phyloP scores from a whole-genome alignment of 1,140 invertebrate genomes.

The Spodoptera litura region DNA sequence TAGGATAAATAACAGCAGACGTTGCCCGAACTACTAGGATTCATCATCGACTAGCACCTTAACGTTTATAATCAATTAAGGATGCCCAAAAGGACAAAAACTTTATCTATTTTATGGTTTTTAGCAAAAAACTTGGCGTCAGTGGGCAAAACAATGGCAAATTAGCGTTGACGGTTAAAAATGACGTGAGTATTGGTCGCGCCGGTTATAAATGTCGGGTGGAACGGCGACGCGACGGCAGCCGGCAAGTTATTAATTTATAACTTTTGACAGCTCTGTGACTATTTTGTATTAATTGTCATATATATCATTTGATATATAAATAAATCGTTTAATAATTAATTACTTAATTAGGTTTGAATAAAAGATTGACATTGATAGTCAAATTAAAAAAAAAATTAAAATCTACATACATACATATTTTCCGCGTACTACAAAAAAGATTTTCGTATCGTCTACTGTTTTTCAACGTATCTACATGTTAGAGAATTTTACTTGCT shows the following conservation, averaged over 20 bases:
- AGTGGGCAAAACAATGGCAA: constrained; percentile 83
- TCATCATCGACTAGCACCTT: constrained; percentile 54
- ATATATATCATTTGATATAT: too few species aligned
- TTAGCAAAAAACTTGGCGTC: constrained; percentile 82
- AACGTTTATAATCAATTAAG: constrained; percentile 80
- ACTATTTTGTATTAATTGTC: constrained; percentile 21
- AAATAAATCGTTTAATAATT: neutral
- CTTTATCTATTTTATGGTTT: constrained; percentile 85
- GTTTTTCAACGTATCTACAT: too few species aligned
- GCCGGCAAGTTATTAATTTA: constrained; percentile 33
- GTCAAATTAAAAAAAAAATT: neutral
- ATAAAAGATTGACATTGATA: neutral
- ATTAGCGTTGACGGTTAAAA: constrained; percentile 85
- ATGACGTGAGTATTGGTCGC: constrained; percentile 77
- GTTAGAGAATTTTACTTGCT: too few species aligned
- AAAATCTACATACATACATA: too few species aligned
- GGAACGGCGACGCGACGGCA: constrained; percentile 59
- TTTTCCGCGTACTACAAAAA: too few species aligned
- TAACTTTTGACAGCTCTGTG: constrained; percentile 30
- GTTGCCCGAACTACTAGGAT: constrained; percentile 2
- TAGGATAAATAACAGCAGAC: constrained; percentile 43
- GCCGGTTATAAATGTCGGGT: constrained; percentile 72
- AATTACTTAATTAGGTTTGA: neutral
- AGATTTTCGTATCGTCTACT: too few species aligned
- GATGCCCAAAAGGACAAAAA: constrained; percentile 68